Conservation (phyloP, 2,797 vertebrate species). For the Melanotaenia trifasciata region DNA sequence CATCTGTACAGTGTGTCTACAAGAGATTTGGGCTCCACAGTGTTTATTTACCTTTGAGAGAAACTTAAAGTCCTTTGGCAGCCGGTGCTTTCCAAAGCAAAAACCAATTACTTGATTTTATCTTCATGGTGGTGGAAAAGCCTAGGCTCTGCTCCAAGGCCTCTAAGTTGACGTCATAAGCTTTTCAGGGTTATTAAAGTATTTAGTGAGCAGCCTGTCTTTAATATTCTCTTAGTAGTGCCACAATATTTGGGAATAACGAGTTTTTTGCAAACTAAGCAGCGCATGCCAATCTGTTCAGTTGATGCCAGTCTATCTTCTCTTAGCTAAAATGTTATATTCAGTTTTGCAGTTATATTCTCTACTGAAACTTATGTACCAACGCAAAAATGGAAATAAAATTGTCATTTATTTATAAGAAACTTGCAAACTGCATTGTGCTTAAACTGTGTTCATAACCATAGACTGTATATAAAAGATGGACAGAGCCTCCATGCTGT, state of each 20-base stretch:
- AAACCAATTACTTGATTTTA: slow-evolving; percentile 25
- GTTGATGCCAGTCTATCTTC: not conserved
- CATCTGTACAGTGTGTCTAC: slow-evolving; percentile 9
- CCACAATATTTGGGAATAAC: slow-evolving; percentile 10
- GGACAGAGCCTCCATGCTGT: too few species aligned
- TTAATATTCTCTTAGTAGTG: slow-evolving; percentile 23
- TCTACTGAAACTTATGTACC: slow-evolving; percentile 23
- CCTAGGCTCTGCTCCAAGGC: slow-evolving; percentile 20
- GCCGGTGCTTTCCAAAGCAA: slow-evolving; percentile 40
- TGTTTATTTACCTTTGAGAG: slow-evolving; percentile 23
- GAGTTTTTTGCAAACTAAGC: slow-evolving; percentile 3
- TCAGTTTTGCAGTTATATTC: slow-evolving; percentile 18
- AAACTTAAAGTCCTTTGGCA: slow-evolving; percentile 31
- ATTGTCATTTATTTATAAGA: slow-evolving; percentile 24
- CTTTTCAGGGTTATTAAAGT: slow-evolving; percentile 25
- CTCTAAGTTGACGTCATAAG: slow-evolving; percentile 8
- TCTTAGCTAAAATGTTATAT: slow-evolving; percentile 30
- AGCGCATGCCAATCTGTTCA: slow-evolving; percentile 13
- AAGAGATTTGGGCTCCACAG: slow-evolving; percentile 11
- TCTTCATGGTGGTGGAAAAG: slow-evolving; percentile 36
- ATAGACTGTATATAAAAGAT: too few species aligned
- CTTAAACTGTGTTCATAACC: too few species aligned
- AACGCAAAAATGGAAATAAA: slow-evolving; percentile 43
- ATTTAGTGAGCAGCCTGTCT: slow-evolving; percentile 17
- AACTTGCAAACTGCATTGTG: too few species aligned